These are phyloP conservation scores for Paratilapia polleni DNA, from an alignment of 2,113 vertebrate genomes.

Conservation along the genomic window DNA sequence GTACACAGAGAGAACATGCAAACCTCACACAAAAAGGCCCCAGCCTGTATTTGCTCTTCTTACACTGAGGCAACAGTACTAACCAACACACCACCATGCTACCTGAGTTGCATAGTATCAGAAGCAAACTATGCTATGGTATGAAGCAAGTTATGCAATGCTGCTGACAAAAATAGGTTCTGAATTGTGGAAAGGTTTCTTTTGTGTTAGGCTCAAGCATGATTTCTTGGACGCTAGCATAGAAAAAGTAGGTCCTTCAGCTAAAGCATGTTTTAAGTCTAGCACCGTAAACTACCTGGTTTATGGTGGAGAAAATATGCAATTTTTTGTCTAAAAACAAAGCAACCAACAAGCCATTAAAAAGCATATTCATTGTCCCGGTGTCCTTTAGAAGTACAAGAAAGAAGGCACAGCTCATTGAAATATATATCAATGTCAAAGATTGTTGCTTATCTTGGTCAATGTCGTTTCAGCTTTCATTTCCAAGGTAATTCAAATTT, in stretches of 20 bases:
- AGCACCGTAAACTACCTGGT: background rate
- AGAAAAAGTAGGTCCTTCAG: background rate
- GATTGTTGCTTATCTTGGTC: background rate
- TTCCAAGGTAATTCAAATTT: background rate
- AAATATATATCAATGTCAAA: background rate
- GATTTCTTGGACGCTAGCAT: background rate
- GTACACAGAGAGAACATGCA: background rate
- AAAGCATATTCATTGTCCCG: background rate
- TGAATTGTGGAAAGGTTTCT: background rate
- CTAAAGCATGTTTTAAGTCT: background rate
- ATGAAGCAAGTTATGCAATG: background rate
- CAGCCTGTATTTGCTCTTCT: background rate
- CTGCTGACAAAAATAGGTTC: background rate
- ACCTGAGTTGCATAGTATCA: background rate
- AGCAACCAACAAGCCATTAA: rapidly evolving
- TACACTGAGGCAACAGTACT: background rate
- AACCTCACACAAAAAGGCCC: background rate
- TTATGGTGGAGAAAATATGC: background rate
- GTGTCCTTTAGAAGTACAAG: background rate
- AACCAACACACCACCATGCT: background rate
- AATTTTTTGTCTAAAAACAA: too few species aligned
- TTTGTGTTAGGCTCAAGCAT: background rate
- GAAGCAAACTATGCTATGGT: background rate
- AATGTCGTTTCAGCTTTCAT: background rate
- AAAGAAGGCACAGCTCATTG: background rate